These are phyloP conservation scores for Enteromius radiatus DNA, from an alignment of 2,797 vertebrate genomes.

Conservation along the genomic window DNA sequence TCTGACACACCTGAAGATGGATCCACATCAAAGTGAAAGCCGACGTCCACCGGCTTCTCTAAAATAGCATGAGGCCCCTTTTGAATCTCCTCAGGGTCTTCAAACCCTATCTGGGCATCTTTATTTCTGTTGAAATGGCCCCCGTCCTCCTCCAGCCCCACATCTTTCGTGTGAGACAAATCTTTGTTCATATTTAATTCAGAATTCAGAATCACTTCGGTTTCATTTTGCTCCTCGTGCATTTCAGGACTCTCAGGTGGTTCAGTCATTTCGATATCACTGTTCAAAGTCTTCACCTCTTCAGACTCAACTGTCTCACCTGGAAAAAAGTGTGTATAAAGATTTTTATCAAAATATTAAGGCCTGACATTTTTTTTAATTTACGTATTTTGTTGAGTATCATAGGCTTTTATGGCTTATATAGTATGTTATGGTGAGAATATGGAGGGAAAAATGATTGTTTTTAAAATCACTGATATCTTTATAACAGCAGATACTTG, in stretches of 20 bases:
- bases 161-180: slow-evolving; percentile 55
- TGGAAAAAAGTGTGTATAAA: slow-evolving; percentile 21
- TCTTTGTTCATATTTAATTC: slow-evolving; percentile 49
- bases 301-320: slow-evolving; percentile 42
- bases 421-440: too few species aligned
- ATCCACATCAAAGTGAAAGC: slow-evolving; percentile 69
- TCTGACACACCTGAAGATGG: slow-evolving; percentile 72
- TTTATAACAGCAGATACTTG: background rate
- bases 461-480: background rate
- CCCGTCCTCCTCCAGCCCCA: slow-evolving; percentile 70
- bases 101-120: slow-evolving; percentile 70
- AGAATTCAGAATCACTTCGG: background rate
- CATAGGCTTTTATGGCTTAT: background rate
- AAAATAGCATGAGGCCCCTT: slow-evolving; percentile 71
- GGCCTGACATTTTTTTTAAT: background rate
- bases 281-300: slow-evolving; percentile 32
- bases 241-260: slow-evolving; percentile 50
- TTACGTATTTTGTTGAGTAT: background rate
- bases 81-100: slow-evolving; percentile 68
- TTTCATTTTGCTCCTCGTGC: slow-evolving; percentile 50
- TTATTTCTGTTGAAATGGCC: slow-evolving; percentile 78
- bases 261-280: slow-evolving; percentile 50
- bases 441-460: background rate
- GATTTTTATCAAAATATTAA: background rate
- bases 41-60: slow-evolving; percentile 73